Evolutionary conservation across 2,888 invertebrate genomes (phyloP).

Genomic region (Lobophora halterata): DNA sequence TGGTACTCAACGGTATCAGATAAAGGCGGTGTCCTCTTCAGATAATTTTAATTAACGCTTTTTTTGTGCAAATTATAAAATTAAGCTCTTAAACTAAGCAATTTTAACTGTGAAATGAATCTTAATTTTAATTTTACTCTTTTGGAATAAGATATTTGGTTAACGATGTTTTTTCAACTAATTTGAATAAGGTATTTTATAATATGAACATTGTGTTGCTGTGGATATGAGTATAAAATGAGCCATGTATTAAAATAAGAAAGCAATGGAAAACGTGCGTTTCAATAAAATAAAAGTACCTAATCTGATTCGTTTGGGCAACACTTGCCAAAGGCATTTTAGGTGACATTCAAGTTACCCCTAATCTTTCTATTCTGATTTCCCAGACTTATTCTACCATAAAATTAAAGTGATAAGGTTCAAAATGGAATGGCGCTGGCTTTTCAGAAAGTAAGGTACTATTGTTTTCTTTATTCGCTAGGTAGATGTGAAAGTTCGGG

Average conservation of each 20-base stretch:
- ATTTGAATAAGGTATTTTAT: too few relatives aligned
- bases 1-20: slow-evolving; percentile 11
- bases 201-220: too few relatives aligned
- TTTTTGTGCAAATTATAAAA: slow-evolving; percentile 42
- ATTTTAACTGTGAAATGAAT: slow-evolving; percentile 33
- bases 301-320: slow-evolving; percentile 4
- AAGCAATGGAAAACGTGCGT: slow-evolving; percentile 1
- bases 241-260: neutral
- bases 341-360: slow-evolving; percentile 23
- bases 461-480: slow-evolving; percentile 34
- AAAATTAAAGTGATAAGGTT: slow-evolving; percentile 4
- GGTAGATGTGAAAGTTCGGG: slow-evolving; percentile 34
- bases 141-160: slow-evolving; percentile 16
- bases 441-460: slow-evolving; percentile 17
- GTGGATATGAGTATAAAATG: too few relatives aligned
- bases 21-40: slow-evolving; percentile 34
- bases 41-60: slow-evolving; percentile 44
- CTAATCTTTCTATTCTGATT: slow-evolving; percentile 19
- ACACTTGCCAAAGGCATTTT: slow-evolving; percentile 18
- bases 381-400: slow-evolving; percentile 1
- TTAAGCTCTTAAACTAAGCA: slow-evolving; percentile 44
- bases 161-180: slow-evolving; percentile 2
- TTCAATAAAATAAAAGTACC: slow-evolving; percentile 14
- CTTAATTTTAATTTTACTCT: slow-evolving; percentile 23
- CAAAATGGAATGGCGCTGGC: slow-evolving; percentile 1